Conservation (phyloP, 2,113 vertebrate species). For the Craseonycteris thonglongyai region DNA sequence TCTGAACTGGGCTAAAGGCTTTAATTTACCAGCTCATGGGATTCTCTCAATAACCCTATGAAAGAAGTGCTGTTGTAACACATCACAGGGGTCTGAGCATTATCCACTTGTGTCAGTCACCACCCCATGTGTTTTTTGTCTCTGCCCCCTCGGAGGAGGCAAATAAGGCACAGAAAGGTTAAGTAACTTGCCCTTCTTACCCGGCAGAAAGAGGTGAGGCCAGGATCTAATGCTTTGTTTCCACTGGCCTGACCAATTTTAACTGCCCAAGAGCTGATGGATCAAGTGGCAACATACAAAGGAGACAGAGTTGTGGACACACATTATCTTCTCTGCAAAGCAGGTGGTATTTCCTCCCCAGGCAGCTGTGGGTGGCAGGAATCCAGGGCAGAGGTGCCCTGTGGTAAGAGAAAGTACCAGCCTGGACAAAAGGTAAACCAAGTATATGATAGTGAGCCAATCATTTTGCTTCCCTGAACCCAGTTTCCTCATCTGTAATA, state of each 20-base stretch:
- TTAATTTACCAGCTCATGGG: background rate
- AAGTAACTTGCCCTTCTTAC: background rate
- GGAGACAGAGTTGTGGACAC: background rate
- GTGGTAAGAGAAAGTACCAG: background rate
- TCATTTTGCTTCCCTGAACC: background rate
- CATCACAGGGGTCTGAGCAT: background rate
- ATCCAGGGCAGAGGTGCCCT: background rate
- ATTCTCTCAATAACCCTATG: background rate
- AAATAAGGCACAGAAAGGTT: background rate
- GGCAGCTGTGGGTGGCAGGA: background rate
- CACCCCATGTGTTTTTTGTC: background rate
- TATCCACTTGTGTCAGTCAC: background rate
- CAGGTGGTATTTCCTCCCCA: background rate
- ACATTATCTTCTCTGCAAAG: background rate
- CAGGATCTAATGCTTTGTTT: background rate
- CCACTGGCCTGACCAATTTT: background rate
- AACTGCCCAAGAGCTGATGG: background rate
- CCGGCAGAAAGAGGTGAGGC: background rate
- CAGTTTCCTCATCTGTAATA: background rate
- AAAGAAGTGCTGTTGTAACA: background rate
- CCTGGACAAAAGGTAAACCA: background rate
- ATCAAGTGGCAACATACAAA: background rate
- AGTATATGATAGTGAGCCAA: background rate
- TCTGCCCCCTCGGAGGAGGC: background rate
- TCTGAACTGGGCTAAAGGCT: background rate